Evolutionary conservation across 2,797 vertebrate genomes (phyloP).

Genomic region (Manis pentadactyla): DNA sequence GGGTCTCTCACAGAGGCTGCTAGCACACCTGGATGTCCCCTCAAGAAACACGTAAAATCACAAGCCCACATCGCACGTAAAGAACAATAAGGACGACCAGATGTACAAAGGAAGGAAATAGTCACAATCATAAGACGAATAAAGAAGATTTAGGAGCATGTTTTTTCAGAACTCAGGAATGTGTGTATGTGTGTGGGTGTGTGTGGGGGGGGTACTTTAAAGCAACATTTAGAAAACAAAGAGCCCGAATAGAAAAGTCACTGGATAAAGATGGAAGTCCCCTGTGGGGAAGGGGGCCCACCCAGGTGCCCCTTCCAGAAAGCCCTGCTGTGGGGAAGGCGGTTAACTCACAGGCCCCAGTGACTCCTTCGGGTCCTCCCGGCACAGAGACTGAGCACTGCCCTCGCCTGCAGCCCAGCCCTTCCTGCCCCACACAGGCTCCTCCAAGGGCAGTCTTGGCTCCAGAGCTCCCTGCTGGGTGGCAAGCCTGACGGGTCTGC

Average conservation of each 20-base stretch:
- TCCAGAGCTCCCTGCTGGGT: background rate
- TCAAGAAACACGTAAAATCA: background rate
- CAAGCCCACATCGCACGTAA: background rate
- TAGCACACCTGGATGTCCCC: background rate
- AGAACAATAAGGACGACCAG: background rate
- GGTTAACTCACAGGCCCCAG: background rate
- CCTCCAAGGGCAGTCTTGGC: background rate
- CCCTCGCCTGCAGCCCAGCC: no score
- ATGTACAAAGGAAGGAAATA: background rate
- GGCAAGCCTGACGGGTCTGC: background rate
- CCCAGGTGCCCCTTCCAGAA: background rate
- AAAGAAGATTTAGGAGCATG: background rate
- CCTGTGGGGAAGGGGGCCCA: background rate
- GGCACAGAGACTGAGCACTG: background rate
- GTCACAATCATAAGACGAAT: background rate
- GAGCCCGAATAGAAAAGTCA: background rate
- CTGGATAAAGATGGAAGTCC: background rate
- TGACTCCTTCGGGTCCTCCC: background rate
- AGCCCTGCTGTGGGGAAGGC: background rate
- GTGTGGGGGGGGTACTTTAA: background rate
- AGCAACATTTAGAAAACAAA: background rate
- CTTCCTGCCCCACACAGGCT: background rate
- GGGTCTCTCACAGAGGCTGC: background rate
- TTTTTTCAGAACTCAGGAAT: background rate
- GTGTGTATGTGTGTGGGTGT: no score